Evolutionary conservation across 2,797 vertebrate genomes (phyloP), one percentile per base, ranked within the genome.

Genomic region (Discoglossus pictus): DNA sequence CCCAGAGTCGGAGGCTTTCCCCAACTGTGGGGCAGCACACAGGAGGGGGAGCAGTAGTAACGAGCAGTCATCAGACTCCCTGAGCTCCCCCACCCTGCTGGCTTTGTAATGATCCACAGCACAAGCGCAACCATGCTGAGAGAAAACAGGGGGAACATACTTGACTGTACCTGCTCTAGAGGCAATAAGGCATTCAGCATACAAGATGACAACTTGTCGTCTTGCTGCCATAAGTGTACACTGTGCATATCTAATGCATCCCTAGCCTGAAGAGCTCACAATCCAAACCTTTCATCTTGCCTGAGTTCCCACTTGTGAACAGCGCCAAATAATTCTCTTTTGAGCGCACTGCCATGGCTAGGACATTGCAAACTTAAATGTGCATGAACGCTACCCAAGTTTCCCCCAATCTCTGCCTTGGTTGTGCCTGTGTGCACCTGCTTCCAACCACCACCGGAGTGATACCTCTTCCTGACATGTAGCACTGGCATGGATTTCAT

Each of bases 81-180:
- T 99, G 61, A 97, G 84, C 85, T 99, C 97, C 6, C 97, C 95
- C 11, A 99, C 97, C n/a, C 90, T 99, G 76, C 89, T 99, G 73
- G 94, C 97, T 76, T 92, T 99, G 87, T 99, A 88, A 94, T 78
- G 72, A 73, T 53, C 48, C 74, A 2, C 39, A 9, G 7, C 6
- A 54, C 10, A 13, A 6, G 12, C 34, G 15, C 55, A 20, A 25
- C 23, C 23, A 27, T 23, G 13, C 8, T 11, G 42, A 23, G 13
- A 38, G n/a, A 15, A 9, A 18, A 43, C 13, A 34, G 52, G 16
- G 73, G 40, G 75, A 71, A 63, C 1, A 73, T 61, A 75, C 74
- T 78, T 73, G 76, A 73, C 39, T 0, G 61, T 42, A 58, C 73
- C 18, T 61, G 34, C 25, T 44, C 52, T 16, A 36, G 61, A 79